Percentiles rank a stretch among this genome's conserved stretches.
phyloP scores from a whole-genome alignment of 1,140 invertebrate species.

The Pentalonia nigronervosa region DNA sequence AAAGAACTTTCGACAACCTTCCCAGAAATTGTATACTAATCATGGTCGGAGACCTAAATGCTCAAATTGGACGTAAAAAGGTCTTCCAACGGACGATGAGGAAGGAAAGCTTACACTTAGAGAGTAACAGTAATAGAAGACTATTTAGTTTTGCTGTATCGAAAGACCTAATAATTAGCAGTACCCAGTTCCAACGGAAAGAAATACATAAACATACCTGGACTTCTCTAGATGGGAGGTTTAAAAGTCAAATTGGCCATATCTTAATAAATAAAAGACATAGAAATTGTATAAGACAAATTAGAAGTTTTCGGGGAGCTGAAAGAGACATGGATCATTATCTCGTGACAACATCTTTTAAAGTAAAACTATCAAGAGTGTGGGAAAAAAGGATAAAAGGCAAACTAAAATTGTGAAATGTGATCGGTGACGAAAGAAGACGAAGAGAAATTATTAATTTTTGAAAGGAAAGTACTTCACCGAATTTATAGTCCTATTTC shows the following conservation, averaged over 20 bases:
- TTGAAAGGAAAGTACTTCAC: too few relatives aligned
- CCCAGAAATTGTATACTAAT: not conserved
- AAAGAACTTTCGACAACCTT: not conserved
- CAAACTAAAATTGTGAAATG: not conserved
- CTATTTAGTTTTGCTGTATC: constrained; percentile 15
- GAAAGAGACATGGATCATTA: too few relatives aligned
- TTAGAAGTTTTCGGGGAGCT: too few relatives aligned
- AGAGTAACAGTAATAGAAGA: not conserved
- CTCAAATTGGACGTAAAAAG: not conserved
- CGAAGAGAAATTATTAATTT: too few relatives aligned
- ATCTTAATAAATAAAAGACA: too few relatives aligned
- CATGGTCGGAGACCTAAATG: not conserved
- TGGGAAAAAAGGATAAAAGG: not conserved
- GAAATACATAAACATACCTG: too few relatives aligned
- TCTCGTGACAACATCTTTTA: not conserved
- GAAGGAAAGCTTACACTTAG: constrained; percentile 14
- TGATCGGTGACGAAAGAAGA: too few relatives aligned
- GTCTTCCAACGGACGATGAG: not conserved
- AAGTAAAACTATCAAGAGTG: constrained; percentile 24
- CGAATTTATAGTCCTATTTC: too few relatives aligned
- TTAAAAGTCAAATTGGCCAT: too few relatives aligned
- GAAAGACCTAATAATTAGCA: constrained; percentile 4
- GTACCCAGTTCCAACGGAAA: not conserved
- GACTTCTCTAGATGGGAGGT: too few relatives aligned
- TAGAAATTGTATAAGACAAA: too few relatives aligned